Evolutionary conservation across 1,140 invertebrate species (phyloP), one percentile per base, ranked within the genome.

Genomic region (Ceratitis capitata): DNA sequence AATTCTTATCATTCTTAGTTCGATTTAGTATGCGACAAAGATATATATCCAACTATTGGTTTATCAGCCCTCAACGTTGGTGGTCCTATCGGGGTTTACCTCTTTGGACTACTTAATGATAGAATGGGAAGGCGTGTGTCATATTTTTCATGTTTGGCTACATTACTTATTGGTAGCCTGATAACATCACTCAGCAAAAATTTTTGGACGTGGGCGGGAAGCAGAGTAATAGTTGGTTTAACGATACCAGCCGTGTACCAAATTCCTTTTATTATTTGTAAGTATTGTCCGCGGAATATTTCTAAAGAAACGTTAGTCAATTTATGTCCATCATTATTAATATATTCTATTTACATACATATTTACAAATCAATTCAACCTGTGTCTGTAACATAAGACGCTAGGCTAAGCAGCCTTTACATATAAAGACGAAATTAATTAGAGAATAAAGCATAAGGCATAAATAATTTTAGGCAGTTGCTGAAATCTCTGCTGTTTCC

Each of bases 191-290:
- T 95, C 61, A 94, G 96, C 45, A 94, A 94, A 69, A 94, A 95
- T 89, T 98, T 97, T 90, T 96, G 95, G 95, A 94, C 94, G 61
- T 98, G 97, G 96, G 95, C 96, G 0, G 92, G 94, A 2, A 95
- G 95, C 87, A 93, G 97, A 87, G 93, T 95, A 16, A 93, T 98
- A 82, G 96, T 97, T 6, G 97, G 97, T 23, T 91, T 98, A 1
- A 97, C 97, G 1, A 97, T 98, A 88, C 97, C 97, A 12, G 97
- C 97, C 5, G 95, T 98, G n/a, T 98, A 98, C 92, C 97, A 98
- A 93, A 97, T 98, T 91, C 97, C 97, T 5, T 98, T 98, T 89
- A 98, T 98, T 85, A 98, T 98, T 89, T 97, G 97, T 98, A 93
- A 96, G 89, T 87, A 85, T 49, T 3, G 39, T 16, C n/a, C n/a